These are phyloP conservation scores for Catalaphyllia jardinei DNA, from an alignment of 64 coral and sea anemone genomes.

Conservation along the genomic window DNA sequence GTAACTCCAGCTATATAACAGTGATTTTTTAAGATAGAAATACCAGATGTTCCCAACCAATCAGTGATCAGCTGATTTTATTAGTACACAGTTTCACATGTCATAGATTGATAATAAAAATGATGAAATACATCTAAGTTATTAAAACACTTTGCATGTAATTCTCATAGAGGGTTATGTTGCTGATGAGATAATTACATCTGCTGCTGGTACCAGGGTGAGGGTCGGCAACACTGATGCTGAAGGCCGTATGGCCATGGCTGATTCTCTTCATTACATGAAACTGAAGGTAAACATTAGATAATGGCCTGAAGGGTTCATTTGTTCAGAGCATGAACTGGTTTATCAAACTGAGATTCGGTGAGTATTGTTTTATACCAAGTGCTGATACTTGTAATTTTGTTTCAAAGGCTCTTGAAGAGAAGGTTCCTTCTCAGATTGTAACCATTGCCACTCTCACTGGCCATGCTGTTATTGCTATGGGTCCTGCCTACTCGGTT, in stretches of 20 bases:
- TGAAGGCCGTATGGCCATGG: slow-evolving; percentile 92
- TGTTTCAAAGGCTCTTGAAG: slow-evolving; percentile 58
- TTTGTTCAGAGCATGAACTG: too few species aligned
- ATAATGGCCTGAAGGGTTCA: too few species aligned
- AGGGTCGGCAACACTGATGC: slow-evolving; percentile 96
- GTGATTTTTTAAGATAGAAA: too few species aligned
- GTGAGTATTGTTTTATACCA: too few species aligned
- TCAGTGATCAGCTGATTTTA: too few species aligned
- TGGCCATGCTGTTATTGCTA: slow-evolving; percentile 79
- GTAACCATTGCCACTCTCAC: slow-evolving; percentile 94
- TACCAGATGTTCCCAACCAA: too few species aligned
- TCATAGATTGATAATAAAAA: background rate
- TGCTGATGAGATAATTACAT: slow-evolving; percentile 91
- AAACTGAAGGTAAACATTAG: slow-evolving; percentile 47
- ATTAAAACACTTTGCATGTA: background rate
- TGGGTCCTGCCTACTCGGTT: slow-evolving; percentile 84
- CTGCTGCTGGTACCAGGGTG: slow-evolving; percentile 81
- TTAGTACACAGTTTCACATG: background rate
- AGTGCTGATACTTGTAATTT: too few species aligned
- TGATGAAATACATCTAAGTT: background rate
- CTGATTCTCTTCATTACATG: slow-evolving; percentile 73
- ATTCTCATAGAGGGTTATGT: slow-evolving; percentile 77
- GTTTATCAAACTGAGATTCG: too few species aligned
- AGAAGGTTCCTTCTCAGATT: slow-evolving; percentile 70
- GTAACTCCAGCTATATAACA: too few species aligned